phyloP scores from a whole-genome alignment of 1,140 invertebrate genomes.

The Cydia fagiglandana region DNA sequence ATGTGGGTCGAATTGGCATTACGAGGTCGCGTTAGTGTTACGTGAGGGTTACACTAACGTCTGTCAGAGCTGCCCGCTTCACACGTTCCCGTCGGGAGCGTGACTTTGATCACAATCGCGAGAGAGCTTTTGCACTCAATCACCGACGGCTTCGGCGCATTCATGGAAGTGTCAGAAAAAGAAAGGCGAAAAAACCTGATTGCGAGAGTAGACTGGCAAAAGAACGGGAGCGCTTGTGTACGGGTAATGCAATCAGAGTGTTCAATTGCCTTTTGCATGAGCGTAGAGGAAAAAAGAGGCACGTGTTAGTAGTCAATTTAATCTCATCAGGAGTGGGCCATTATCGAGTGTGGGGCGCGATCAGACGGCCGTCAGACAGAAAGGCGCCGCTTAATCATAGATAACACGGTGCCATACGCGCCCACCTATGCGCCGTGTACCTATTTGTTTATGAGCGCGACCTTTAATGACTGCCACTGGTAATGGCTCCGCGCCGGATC shows the following conservation, averaged over 20 bases:
- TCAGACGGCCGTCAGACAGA: constrained; percentile 68
- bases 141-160: constrained; percentile 20
- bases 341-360: constrained; percentile 64
- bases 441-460: constrained; percentile 66
- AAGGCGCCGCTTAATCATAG: constrained; percentile 73
- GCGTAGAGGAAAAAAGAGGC: constrained; percentile 38
- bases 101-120: constrained; percentile 25
- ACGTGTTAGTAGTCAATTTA: constrained; percentile 54
- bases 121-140: constrained; percentile 16
- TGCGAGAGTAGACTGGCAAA: constrained; percentile 21
- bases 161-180: constrained; percentile 16
- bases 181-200: constrained; percentile 16
- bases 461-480: constrained; percentile 60
- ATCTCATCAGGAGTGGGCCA: constrained; percentile 57
- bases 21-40: constrained; percentile 65
- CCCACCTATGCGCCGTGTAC: constrained; percentile 57
- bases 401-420: constrained; percentile 62
- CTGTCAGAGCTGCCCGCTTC: constrained; percentile 35
- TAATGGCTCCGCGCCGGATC: constrained; percentile 50
- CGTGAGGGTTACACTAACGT: constrained; percentile 45
- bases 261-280: constrained; percentile 15
- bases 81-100: constrained; percentile 35
- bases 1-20: constrained; percentile 70
- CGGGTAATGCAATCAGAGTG: constrained; percentile 6
- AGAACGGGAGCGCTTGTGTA: constrained; percentile 15